Base-by-base conservation (phyloP, 2,797 vertebrate species). In the Decapterus maruadsi region DNA sequence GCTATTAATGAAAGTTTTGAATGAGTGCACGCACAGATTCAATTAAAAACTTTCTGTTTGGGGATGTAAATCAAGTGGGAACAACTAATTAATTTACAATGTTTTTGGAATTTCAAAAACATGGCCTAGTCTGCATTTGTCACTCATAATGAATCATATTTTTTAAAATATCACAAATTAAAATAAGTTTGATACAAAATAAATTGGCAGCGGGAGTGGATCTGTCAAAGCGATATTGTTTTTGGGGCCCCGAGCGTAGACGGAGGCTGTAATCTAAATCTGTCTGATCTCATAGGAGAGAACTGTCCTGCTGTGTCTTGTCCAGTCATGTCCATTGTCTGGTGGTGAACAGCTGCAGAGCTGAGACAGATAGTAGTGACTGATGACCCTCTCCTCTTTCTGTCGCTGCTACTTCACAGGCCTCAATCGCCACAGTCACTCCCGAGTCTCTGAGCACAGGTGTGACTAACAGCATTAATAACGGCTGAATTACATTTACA, bases 311-410 rank as follows among this genome's bases (percentile, higher is more conserved):
- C 86, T 67, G 83, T 54, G 72, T 79, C 65, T 72, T 29, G 75
- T 73, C 76, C 83, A 78, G 38, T 74, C 87, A 34, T 1, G 66
- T 72, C 72, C 54, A 68, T 90, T 88, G 84, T 92, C 66, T 82
- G 40, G 0, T 0, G 56, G 38, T 1, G 75, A 89, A 62, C 88
- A 91, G 89, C 91, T 92, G 90, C 87, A 69, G 69, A 74, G 77
- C 80, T 65, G 81, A 51, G 76, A 73, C 68, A 68, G 70, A 70
- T 11, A 42, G 63, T 40, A 53, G 12, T 80, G 84, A 83, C 76
- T 75, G 81, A 84, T 82, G 84, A 84, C 66, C 55, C 58, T 1
- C 12, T 19, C 31, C 53, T 69, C 60, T 54, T 72, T 61, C 50
- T 59, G 40, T 51, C 19, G 20, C 42, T 46, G 43, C 69, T n/a